Base-by-base conservation (phyloP, 2,888 invertebrate species). In the Cryptophagus acutangulus region DNA sequence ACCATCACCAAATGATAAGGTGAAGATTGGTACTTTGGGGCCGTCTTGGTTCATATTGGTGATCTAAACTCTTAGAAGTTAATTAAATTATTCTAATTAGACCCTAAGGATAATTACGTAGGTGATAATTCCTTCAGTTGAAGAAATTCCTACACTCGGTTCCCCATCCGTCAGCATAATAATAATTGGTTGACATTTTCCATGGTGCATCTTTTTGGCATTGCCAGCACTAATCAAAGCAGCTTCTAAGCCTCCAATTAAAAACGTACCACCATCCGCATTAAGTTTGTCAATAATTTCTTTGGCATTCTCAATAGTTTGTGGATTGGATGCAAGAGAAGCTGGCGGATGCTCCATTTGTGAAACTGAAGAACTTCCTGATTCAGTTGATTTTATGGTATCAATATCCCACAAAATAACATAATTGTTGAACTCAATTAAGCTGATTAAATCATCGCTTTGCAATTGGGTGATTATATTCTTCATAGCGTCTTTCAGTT, bases 141-240 rank as follows among this genome's bases (percentile, higher is more conserved):
- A 65, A 2, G 73, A 72, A 50, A 73, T 71, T 5, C 78, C 78
- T 0, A 74, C 74, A 2, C 76, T 79, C 6, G 80, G 75, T 46
- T 78, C 75, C 26, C 80, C 80, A 64, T 81, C 79, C 1, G 80
- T 80, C 46, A 81, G 60, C 69, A 81, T 79, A 33, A 80, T 74
- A 25, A 81, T 74, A 40, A 79, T 74, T 0, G 79, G 77, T 61
- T 78, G 75, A 47, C 74, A 62, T 3, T 65, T 39, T 10, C 48
- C 40, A 1, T 43, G 38, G 14, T 49, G 38, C 2, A 38, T 26
- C 18, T 52, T 36, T 38, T 54, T 51, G 16, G 48, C 39, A 26
- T 41, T 17, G 38, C 54, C 46, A 2, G 58, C 49, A 28, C 63
- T 40, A 38, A 53, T 53, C 5, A 66, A 43, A 37, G 75, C 74